Conservation (phyloP, 2,113 vertebrate genomes). For the Lepidiolamprologus cunningtoni region DNA sequence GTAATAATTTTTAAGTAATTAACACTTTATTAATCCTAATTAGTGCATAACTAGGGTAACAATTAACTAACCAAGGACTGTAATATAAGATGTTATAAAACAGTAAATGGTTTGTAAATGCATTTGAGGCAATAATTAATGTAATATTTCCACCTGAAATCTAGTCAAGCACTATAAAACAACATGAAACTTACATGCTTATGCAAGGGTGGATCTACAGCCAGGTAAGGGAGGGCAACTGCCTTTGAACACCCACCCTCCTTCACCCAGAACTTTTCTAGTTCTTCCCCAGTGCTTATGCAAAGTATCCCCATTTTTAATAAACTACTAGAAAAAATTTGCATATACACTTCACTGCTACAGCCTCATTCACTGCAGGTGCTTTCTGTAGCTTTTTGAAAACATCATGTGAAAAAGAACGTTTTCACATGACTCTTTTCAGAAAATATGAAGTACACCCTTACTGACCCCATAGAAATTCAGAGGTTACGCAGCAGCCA, state of each 20-base stretch:
- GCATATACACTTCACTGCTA: neutral
- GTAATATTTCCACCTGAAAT: neutral
- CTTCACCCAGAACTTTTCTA: neutral
- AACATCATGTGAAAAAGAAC: neutral
- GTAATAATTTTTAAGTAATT: neutral
- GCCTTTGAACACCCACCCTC: neutral
- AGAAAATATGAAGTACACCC: neutral
- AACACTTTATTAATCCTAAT: neutral
- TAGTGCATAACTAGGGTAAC: neutral
- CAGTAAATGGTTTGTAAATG: neutral
- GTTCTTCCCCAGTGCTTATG: neutral
- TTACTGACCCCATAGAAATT: neutral
- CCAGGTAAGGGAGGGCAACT: neutral
- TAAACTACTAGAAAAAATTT: rapidly evolving
- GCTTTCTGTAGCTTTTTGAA: neutral
- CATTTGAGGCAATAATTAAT: neutral
- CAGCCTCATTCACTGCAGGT: neutral
- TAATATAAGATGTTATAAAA: neutral
- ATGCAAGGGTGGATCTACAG: neutral
- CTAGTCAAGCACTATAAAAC: neutral
- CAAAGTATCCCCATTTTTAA: neutral
- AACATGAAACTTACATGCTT: neutral
- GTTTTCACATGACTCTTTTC: neutral
- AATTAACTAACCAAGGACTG: neutral
- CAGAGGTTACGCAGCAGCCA: neutral